A percentile compares a stretch with the other conserved stretches of the same genome.
Evolutionary conservation across 2,113 vertebrate species (phyloP).

Genomic region (Sciurus niger): DNA sequence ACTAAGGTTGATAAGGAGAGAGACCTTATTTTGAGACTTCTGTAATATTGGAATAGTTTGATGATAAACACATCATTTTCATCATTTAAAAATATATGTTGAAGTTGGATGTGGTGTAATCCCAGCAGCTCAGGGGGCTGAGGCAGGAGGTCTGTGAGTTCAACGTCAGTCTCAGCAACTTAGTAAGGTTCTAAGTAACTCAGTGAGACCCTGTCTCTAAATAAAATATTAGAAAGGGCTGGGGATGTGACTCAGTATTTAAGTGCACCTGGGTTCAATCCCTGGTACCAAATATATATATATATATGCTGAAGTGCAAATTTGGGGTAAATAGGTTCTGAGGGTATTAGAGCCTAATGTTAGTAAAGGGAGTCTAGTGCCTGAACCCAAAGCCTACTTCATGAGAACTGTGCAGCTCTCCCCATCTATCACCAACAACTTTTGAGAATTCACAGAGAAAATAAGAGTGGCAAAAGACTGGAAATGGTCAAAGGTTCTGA

Average conservation of each 20-base stretch:
- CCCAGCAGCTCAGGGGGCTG: no score
- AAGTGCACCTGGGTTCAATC: no score
- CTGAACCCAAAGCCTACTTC: not conserved
- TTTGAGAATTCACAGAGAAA: conserved; percentile 12
- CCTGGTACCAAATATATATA: no score
- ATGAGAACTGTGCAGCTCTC: not conserved
- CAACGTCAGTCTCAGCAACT: no score
- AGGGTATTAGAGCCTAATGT: not conserved
- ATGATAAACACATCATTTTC: not conserved
- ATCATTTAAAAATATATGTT: conserved; percentile 47
- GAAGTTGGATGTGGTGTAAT: no score
- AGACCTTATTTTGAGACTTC: conserved; percentile 46
- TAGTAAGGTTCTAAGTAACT: no score
- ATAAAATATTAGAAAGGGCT: no score
- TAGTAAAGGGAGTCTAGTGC: not conserved
- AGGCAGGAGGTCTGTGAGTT: no score
- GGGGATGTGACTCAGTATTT: no score
- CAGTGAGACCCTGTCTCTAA: no score
- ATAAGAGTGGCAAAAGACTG: not conserved
- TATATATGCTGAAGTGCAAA: conserved; percentile 1
- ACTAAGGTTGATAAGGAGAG: not conserved
- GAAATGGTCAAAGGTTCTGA: not conserved
- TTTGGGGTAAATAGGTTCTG: not conserved
- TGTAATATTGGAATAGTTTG: conserved; percentile 25
- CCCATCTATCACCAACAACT: not conserved